Percentiles rank a stretch among this genome's conserved stretches.
Conservation (phyloP, 1,140 invertebrate species). For the Leguminivora glycinivorella region DNA sequence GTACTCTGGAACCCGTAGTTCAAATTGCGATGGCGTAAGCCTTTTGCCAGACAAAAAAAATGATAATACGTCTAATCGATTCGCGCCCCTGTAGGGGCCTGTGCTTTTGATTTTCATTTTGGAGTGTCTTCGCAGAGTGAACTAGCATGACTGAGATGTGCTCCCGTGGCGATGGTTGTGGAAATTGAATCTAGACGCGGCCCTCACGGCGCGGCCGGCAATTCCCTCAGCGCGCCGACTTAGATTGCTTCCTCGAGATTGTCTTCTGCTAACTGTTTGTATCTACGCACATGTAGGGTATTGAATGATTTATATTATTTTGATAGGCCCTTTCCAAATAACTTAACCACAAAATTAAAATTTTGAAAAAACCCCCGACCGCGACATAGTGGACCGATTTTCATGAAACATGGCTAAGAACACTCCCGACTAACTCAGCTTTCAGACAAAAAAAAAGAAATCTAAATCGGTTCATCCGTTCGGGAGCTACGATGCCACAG, state of each 20-base stretch:
- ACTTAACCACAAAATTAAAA: no score
- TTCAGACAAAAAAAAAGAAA: no score
- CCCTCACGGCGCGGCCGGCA: slow-evolving; percentile 46
- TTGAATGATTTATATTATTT: no score
- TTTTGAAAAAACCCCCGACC: no score
- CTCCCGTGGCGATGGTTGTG: slow-evolving; percentile 51
- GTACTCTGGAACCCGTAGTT: slow-evolving; percentile 34
- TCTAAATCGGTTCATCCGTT: no score
- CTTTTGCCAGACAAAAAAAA: slow-evolving; percentile 18
- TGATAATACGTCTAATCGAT: not conserved
- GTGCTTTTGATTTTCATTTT: not conserved
- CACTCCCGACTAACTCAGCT: no score
- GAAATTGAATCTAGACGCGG: slow-evolving; percentile 67
- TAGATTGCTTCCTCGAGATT: slow-evolving; percentile 61
- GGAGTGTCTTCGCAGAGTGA: not conserved
- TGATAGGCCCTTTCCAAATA: no score
- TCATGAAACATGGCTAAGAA: no score
- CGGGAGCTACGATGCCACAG: no score
- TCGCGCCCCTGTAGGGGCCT: not conserved
- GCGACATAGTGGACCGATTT: no score
- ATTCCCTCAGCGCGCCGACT: slow-evolving; percentile 67
- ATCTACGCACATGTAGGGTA: slow-evolving; percentile 22
- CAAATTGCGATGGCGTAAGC: slow-evolving; percentile 6
- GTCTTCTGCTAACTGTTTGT: slow-evolving; percentile 38
- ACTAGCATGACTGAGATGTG: slow-evolving; percentile 38